These are phyloP conservation scores for Lasioglossum baleicum DNA, from an alignment of 1,140 invertebrate genomes.

Conservation along the genomic window DNA sequence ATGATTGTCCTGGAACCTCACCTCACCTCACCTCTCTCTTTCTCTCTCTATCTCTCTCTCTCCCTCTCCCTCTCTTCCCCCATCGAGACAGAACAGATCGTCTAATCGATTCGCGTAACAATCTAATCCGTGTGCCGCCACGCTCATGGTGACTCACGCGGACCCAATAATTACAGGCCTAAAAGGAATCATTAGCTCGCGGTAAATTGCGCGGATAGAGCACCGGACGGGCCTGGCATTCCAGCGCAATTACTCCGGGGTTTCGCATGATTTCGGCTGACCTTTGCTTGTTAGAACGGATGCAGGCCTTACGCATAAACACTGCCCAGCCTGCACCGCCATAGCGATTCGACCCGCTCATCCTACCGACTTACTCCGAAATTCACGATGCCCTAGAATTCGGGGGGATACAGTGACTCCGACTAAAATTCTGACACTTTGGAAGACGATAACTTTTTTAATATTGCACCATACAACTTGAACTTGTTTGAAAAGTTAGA, in stretches of 20 bases:
- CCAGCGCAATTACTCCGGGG: conserved; percentile 4
- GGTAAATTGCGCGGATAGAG: conserved; percentile 20
- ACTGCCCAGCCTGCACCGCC: neutral
- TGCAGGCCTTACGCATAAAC: neutral
- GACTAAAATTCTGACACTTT: no score
- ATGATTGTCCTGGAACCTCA: conserved; percentile 53
- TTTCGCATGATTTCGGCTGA: neutral
- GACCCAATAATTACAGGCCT: conserved; percentile 28
- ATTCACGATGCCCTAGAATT: no score
- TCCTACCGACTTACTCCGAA: no score
- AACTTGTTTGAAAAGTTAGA: no score
- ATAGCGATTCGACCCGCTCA: no score
- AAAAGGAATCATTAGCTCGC: conserved; percentile 14
- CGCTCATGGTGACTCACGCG: conserved; percentile 28
- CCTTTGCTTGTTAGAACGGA: neutral
- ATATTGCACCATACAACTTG: no score
- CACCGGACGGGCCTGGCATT: neutral
- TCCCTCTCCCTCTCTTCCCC: no score
- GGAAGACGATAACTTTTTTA: no score
- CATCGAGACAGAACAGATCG: neutral
- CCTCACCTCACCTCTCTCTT: neutral
- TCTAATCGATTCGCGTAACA: conserved; percentile 52
- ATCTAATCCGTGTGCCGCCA: conserved; percentile 1
- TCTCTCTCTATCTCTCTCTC: no score
- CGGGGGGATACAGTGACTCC: no score